phyloP scores from a whole-genome alignment of 2,888 invertebrate species.

The Deladenus siricidicola region DNA sequence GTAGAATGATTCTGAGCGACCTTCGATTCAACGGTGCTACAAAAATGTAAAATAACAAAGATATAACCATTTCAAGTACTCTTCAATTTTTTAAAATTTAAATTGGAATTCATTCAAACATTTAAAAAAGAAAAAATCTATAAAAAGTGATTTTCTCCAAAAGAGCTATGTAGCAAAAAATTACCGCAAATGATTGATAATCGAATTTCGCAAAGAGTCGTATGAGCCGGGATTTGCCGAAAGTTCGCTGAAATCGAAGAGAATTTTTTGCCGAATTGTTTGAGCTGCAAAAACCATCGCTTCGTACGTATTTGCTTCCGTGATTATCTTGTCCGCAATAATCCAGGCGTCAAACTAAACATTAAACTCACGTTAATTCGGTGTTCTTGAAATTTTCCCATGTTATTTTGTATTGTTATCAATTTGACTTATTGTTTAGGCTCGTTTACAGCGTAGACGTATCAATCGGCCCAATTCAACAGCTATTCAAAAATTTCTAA shows the following conservation, averaged over 20 bases:
- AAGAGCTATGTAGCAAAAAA: neutral
- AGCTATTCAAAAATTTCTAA: no score
- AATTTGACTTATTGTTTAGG: no score
- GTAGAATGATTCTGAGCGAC: slow-evolving; percentile 54
- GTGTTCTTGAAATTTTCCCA: no score
- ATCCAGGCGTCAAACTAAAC: slow-evolving; percentile 81
- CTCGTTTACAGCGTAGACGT: no score
- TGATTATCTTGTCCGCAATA: slow-evolving; percentile 83
- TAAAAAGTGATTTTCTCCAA: neutral
- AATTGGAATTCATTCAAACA: neutral
- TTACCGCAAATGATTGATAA: slow-evolving; percentile 70
- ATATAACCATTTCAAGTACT: neutral
- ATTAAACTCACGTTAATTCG: no score
- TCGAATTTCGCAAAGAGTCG: slow-evolving; percentile 76
- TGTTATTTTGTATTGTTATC: no score
- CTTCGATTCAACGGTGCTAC: slow-evolving; percentile 10
- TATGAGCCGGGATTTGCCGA: slow-evolving; percentile 69
- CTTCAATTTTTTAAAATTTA: neutral
- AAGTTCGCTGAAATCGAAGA: slow-evolving; percentile 63
- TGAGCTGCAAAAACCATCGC: slow-evolving; percentile 97
- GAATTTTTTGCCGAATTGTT: slow-evolving; percentile 72
- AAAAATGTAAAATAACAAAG: slow-evolving; percentile 1
- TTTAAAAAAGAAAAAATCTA: neutral
- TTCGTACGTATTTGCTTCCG: slow-evolving; percentile 76
- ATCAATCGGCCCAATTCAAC: no score